Base-by-base conservation (phyloP, 2,113 vertebrate genomes). In the Microcebus tavaratra region DNA sequence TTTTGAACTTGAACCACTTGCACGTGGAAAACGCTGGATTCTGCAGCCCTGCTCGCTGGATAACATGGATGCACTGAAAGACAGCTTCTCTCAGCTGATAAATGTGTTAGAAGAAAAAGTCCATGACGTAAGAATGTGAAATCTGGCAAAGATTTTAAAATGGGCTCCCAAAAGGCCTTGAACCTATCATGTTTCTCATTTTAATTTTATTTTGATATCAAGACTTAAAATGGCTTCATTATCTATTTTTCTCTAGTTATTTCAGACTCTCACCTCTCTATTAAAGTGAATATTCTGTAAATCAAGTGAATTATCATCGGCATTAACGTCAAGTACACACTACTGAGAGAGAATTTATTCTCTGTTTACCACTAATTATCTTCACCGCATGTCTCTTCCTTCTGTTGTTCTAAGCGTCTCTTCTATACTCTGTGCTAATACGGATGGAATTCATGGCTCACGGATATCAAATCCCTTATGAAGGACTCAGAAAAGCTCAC, bases 1-100 rank as follows among this genome's bases (percentile, higher is more conserved):
- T 98, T 99, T 99, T 97, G 99, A 99, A 99, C 99, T 99, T 98
- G 99, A 99, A 98, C 99, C 99, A 8, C 99, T 99, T 98, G 99
- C 99, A 80, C 98, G 99, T 92, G 99, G 99, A 89, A 99, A 99
- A 97, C 99, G 99, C 96, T 99, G 99, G 99, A 99, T 99, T 97
- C 99, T 99, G 97, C 99, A 99, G 81, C 99, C 99, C 73, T 99
- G 99, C 98, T 99, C 99, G 31, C 98, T 99, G 95, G 99, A 99
- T 97, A 99, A 99, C 98, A 98, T 99, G 98, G 99, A 99, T 31
- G 98, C 99, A 5, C 99, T 99, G 98, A 99, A 99, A 98, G 99
- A 99, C 98, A 99, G 99, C 98, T 99, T 99, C 96, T 98, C 98
- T 88, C 99, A 99, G 98, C 99, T 99, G 97, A 99, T 99, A 97